Conservation (phyloP, 1,140 invertebrate genomes). For the Coptotermes formosanus region DNA sequence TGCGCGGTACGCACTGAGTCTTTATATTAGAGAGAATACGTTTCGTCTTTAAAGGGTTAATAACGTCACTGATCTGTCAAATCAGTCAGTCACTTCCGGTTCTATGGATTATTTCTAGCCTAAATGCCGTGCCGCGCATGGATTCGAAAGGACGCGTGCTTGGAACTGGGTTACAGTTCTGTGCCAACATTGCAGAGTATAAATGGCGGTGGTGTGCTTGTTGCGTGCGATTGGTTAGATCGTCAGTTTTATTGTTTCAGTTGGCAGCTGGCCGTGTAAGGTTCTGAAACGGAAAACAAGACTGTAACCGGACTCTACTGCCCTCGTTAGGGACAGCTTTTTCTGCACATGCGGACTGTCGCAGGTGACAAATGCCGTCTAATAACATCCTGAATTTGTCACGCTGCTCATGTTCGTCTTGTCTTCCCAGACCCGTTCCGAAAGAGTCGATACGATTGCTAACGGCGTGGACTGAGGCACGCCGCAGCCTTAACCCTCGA, state of each 20-base stretch:
- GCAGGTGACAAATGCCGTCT: not conserved
- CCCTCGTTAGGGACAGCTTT: not conserved
- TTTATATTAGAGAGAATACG: too few relatives aligned
- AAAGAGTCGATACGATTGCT: not conserved
- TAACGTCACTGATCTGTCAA: too few relatives aligned
- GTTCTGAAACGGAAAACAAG: not conserved
- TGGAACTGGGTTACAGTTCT: too few relatives aligned
- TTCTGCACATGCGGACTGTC: not conserved
- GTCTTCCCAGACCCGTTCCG: not conserved
- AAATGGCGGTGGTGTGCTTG: not conserved
- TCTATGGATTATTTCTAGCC: too few relatives aligned
- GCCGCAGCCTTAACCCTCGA: too few relatives aligned
- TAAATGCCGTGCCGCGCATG: too few relatives aligned
- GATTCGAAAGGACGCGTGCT: too few relatives aligned
- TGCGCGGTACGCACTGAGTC: too few relatives aligned
- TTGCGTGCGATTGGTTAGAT: not conserved
- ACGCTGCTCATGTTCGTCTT: not conserved
- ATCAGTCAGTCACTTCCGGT: too few relatives aligned
- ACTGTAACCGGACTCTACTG: not conserved
- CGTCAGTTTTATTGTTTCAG: not conserved
- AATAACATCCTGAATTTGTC: not conserved
- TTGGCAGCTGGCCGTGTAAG: not conserved
- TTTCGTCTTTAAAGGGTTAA: too few relatives aligned
- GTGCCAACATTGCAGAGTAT: too few relatives aligned
- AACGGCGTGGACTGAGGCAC: too few relatives aligned